These are phyloP conservation scores for Drusus annulatus DNA, from an alignment of 1,140 invertebrate genomes.

Conservation along the genomic window DNA sequence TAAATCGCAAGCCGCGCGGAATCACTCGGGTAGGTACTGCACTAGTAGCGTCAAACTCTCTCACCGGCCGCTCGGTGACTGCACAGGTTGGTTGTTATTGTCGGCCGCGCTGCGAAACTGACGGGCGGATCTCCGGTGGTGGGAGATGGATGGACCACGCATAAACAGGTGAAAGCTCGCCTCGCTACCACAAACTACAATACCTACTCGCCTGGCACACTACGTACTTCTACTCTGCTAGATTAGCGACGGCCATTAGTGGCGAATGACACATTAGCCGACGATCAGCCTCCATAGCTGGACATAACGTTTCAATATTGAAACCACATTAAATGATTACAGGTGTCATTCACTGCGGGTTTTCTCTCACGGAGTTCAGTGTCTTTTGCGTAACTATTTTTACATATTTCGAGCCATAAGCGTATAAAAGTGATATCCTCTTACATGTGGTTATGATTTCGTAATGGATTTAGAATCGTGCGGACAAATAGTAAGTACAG, in stretches of 20 bases:
- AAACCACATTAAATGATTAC: neutral
- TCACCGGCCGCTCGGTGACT: constrained; percentile 20
- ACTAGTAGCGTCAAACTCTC: constrained; percentile 28
- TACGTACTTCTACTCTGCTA: neutral
- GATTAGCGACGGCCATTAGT: neutral
- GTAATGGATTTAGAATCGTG: neutral
- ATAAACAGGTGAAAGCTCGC: constrained; percentile 34
- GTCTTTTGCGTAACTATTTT: constrained; percentile 30
- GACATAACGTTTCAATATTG: neutral
- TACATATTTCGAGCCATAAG: neutral
- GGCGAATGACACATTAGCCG: constrained; percentile 11
- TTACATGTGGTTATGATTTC: neutral
- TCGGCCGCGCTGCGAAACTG: neutral
- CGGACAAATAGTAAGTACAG: neutral
- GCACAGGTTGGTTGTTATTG: constrained; percentile 15
- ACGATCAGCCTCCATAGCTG: neutral
- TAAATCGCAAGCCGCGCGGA: constrained; percentile 12
- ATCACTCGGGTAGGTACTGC: constrained; percentile 3
- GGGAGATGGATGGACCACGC: constrained; percentile 35
- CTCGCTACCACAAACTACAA: neutral
- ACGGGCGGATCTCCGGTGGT: constrained; percentile 14
- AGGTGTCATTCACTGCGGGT: constrained; percentile 30
- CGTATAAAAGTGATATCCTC: neutral
- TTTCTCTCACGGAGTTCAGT: constrained; percentile 21
- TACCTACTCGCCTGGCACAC: neutral